These are phyloP conservation scores for Anneissia japonica DNA, from an alignment of 35 echinoderm and acorn worm species.

Conservation along the genomic window DNA sequence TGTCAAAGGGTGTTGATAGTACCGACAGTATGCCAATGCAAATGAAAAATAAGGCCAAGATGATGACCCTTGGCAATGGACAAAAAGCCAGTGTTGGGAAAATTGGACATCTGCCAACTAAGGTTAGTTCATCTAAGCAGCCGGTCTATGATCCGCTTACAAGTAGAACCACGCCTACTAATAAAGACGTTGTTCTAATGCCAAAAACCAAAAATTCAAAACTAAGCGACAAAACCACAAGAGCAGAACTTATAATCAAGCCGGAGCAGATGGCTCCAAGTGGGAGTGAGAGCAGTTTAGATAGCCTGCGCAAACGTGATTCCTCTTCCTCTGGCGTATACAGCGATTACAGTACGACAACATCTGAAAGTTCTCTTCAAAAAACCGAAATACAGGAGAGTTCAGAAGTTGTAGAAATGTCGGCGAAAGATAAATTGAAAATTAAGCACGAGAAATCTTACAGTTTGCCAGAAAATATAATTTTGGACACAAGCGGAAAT, in stretches of 20 bases:
- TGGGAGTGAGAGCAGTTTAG: not conserved
- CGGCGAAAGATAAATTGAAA: not conserved
- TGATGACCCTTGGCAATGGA: not conserved
- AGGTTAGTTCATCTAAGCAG: not conserved
- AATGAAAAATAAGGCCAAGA: not conserved
- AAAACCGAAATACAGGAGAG: not conserved
- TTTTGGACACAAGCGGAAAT: not conserved
- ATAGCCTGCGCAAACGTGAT: not conserved
- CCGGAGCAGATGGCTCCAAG: not conserved
- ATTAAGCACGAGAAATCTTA: not conserved
- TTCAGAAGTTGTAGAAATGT: not conserved
- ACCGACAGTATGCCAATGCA: not conserved
- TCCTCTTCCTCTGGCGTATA: not conserved
- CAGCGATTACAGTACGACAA: not conserved
- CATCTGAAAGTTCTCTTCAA: not conserved
- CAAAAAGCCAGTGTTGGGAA: not conserved
- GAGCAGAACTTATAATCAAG: not conserved
- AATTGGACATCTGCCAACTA: not conserved
- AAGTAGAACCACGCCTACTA: not conserved
- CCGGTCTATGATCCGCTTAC: not conserved
- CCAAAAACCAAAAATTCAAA: not conserved
- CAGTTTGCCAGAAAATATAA: not conserved
- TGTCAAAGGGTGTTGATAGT: not conserved
- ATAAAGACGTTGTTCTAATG: not conserved
- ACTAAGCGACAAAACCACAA: too few relatives aligned